phyloP scores from a whole-genome alignment of 1,140 invertebrate species.

The Pristionchus pacificus region DNA sequence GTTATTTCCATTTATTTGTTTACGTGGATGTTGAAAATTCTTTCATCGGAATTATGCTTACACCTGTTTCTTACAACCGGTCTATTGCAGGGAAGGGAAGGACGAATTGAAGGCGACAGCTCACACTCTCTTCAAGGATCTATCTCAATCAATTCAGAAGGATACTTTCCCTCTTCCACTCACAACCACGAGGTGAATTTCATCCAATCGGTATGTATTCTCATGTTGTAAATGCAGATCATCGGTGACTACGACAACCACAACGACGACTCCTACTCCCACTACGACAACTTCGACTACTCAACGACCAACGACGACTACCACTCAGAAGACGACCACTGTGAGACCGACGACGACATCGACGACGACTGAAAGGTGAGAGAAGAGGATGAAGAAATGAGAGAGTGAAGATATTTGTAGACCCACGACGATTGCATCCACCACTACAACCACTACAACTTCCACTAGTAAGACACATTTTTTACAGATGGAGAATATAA shows the following conservation, averaged over 20 bases:
- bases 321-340: too few species aligned
- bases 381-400: neutral
- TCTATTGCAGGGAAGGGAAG: neutral
- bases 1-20: slow-evolving; percentile 7
- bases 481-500: too few species aligned
- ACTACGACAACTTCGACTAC: slow-evolving; percentile 19
- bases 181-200: slow-evolving; percentile 23
- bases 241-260: slow-evolving; percentile 9
- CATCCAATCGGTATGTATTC: too few species aligned
- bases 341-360: slow-evolving; percentile 9
- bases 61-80: neutral
- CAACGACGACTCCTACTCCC: slow-evolving; percentile 21
- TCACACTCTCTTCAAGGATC: neutral
- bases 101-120: neutral
- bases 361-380: slow-evolving; percentile 26
- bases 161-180: slow-evolving; percentile 39
- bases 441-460: neutral
- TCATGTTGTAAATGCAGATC: slow-evolving; percentile 1
- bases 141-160: slow-evolving; percentile 11
- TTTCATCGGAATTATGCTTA: neutral
- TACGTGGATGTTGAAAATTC: neutral
- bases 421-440: neutral
- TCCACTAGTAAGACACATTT: neutral
- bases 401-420: neutral
- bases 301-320: slow-evolving; percentile 11